Base-by-base conservation (phyloP, 2,113 vertebrate genomes). In the Indicator indicator region DNA sequence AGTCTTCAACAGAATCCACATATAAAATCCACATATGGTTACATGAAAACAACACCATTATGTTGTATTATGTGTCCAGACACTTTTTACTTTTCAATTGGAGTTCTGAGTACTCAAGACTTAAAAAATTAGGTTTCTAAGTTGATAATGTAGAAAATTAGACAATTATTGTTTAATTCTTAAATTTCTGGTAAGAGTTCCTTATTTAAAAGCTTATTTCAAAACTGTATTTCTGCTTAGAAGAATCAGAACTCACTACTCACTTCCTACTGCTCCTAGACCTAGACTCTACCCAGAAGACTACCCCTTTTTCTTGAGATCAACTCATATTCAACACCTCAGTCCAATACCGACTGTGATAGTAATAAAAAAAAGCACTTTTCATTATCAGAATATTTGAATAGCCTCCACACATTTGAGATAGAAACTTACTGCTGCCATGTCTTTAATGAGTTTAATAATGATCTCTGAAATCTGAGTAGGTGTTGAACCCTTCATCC, bases 401-500 rank as follows among this genome's bases (percentile, higher is more conserved):
- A 44, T 59, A 90, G 18, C 23, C 32, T 27, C 13, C 58, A 14
- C 16, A 44, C 7, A 65, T 69, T 44, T 83, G 46, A 32, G 16
- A 65, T 2, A 88, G 59, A 90, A 94, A 98, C 99, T 99, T 98
- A 99, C 99, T 89, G 99, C 99, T 75, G 99, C 99, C 99, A 99
- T 99, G 95, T 99, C 99, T 97, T 99, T 99, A 77, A 99, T 98
- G 83, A 99, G 98, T 94, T 99, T 99, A 96, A 99, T 99, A 95
- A 99, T 99, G 96, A 99, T 99, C 96, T 99, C 99, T 69, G 99
- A 99, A 83, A 99, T 99, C 96, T 99, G 99, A 9, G 99, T 98
- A 79, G 99, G 99, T 50, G 99, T 99, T 77, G 99, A 99, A 71
- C 99, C 99, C 89, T 99, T 99, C 99, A 99, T 99, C 99, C 99